Evolutionary conservation across 1,140 invertebrate genomes (phyloP).

Genomic region (Dermatophagoides farinae): DNA sequence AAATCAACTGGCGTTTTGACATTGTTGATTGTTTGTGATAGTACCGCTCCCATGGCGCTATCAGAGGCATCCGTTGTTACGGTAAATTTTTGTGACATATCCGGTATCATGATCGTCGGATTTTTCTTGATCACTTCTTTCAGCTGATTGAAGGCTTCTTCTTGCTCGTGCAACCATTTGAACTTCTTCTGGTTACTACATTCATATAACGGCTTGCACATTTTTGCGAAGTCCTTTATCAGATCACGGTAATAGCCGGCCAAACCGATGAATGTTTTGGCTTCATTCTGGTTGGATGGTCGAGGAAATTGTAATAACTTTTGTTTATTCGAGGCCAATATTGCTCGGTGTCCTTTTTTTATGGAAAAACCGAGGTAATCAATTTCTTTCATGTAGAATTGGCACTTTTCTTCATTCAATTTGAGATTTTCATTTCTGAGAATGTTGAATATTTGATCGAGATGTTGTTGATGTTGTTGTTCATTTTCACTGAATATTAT

Average conservation of each 20-base stretch:
- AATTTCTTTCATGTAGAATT: not conserved
- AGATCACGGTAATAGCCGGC: conserved; percentile 7
- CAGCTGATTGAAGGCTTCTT: conserved; percentile 9
- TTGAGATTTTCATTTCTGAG: conserved; percentile 14
- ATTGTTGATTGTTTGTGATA: conserved; percentile 24
- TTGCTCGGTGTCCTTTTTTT: not conserved
- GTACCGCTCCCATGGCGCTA: conserved; percentile 25
- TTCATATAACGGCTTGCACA: not conserved
- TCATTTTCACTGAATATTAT: conserved; percentile 17
- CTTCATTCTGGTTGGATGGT: not conserved
- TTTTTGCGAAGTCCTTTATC: conserved; percentile 5
- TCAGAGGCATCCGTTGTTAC: conserved; percentile 29
- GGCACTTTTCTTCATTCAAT: not conserved
- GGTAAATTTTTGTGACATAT: conserved; percentile 23
- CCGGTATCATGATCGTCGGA: conserved; percentile 21
- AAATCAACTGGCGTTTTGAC: conserved; percentile 20
- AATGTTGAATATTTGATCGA: conserved; percentile 18
- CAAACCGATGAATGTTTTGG: conserved; percentile 3
- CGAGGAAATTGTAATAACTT: not conserved
- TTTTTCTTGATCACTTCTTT: conserved; percentile 20
- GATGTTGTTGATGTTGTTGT: conserved; percentile 17
- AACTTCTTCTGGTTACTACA: not conserved
- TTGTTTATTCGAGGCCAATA: not conserved
- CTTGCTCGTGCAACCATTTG: not conserved
- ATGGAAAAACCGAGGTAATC: not conserved